Percentiles rank a stretch among this genome's conserved stretches.
phyloP scores from a whole-genome alignment of 2,888 invertebrate genomes.

The Pycnomerus fuliginosus region DNA sequence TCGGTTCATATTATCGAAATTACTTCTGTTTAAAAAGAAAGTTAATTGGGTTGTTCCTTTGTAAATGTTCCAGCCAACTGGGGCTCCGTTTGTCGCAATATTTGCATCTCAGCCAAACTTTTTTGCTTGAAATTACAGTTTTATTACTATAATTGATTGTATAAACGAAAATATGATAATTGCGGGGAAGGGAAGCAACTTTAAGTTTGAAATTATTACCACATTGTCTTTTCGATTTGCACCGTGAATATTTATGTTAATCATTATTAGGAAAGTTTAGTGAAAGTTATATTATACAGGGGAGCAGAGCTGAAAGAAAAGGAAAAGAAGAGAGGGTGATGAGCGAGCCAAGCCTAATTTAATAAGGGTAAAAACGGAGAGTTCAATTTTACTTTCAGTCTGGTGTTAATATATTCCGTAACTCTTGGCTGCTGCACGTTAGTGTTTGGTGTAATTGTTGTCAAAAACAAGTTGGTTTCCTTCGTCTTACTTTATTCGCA shows the following conservation, averaged over 20 bases:
- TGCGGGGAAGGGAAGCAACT: constrained; percentile 21
- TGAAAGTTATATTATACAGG: constrained; percentile 39
- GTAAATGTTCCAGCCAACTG: constrained; percentile 11
- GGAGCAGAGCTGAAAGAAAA: constrained; percentile 31
- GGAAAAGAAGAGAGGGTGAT: constrained; percentile 37
- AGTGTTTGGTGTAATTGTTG: too few species aligned
- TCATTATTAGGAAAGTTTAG: constrained; percentile 42
- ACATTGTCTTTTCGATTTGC: constrained; percentile 32
- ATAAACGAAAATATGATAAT: constrained; percentile 33
- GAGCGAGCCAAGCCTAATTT: constrained; percentile 43
- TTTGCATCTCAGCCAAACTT: constrained; percentile 16
- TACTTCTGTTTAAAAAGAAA: too few species aligned
- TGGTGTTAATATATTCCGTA: constrained; percentile 26
- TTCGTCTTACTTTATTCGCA: constrained; percentile 1
- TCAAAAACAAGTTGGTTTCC: constrained; percentile 3
- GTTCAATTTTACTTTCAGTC: constrained; percentile 32
- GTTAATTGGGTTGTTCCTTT: constrained; percentile 4
- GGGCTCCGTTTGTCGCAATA: constrained; percentile 12
- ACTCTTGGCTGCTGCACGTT: constrained; percentile 22
- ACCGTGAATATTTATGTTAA: constrained; percentile 44
- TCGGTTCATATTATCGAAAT: too few species aligned
- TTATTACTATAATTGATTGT: constrained; percentile 36
- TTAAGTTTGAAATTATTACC: constrained; percentile 28
- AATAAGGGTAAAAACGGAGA: constrained; percentile 39
- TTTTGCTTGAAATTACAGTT: constrained; percentile 25